Evolutionary conservation across 2,888 invertebrate genomes (phyloP).

Genomic region (Zaprionus bogoriensis): DNA sequence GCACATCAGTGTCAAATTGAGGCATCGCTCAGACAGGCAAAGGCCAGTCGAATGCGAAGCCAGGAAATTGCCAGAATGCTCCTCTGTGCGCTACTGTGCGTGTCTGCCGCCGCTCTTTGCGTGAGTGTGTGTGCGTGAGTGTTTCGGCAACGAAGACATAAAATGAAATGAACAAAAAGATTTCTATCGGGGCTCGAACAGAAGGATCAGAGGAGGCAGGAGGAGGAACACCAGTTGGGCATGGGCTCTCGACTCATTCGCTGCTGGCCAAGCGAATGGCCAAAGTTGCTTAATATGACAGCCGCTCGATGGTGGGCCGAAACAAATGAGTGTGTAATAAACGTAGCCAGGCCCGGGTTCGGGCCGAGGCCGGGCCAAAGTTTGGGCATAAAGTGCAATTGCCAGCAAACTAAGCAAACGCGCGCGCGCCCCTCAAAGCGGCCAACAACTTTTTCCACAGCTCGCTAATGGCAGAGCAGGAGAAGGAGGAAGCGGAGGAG

Average conservation of each 20-base stretch:
- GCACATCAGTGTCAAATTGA: conserved; percentile 79
- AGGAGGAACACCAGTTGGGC: too few relatives aligned
- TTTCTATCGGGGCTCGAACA: conserved; percentile 58
- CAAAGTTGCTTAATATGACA: conserved; percentile 76
- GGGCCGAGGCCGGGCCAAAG: conserved; percentile 36
- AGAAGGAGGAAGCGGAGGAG: neutral
- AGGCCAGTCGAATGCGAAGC: conserved; percentile 36
- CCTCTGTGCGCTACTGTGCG: conserved; percentile 25
- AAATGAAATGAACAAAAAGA: conserved; percentile 78
- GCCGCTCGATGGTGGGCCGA: conserved; percentile 37
- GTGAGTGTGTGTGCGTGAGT: conserved; percentile 20
- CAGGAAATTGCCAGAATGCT: conserved; percentile 74
- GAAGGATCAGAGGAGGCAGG: neutral
- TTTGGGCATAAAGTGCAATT: conserved; percentile 70
- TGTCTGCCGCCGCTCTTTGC: too few relatives aligned
- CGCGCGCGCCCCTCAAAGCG: conserved; percentile 27
- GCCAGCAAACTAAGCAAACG: conserved; percentile 54
- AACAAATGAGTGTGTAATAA: conserved; percentile 76
- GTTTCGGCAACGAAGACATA: conserved; percentile 63
- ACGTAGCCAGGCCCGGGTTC: conserved; percentile 35
- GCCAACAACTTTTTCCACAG: conserved; percentile 39
- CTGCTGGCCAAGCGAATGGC: conserved; percentile 54
- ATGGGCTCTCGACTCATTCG: conserved; percentile 16
- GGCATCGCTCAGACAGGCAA: conserved; percentile 61
- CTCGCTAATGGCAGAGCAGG: conserved; percentile 32